Percentiles rank a stretch among this genome's conserved stretches.
These are phyloP conservation scores for Myzus persicae DNA, from an alignment of 1,140 invertebrate genomes.

Conservation along the genomic window DNA sequence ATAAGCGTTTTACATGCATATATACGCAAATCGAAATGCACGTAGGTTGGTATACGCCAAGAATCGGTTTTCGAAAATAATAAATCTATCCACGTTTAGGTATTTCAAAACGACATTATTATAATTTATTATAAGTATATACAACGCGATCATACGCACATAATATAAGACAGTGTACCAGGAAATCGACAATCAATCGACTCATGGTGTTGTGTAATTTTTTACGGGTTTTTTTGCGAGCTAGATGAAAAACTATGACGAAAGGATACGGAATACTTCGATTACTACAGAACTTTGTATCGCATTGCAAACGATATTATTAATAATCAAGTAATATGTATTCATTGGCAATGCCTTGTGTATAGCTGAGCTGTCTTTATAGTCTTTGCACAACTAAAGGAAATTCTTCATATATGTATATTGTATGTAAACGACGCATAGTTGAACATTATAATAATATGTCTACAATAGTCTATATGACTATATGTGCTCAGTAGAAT, in stretches of 20 bases:
- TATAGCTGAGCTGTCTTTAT: not conserved
- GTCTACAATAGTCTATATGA: no score
- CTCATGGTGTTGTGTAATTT: not conserved
- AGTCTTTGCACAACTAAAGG: not conserved
- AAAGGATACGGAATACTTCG: not conserved
- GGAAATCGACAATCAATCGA: not conserved
- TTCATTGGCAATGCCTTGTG: not conserved
- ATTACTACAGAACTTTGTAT: constrained; percentile 6
- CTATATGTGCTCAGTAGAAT: not conserved
- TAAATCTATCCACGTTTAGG: not conserved
- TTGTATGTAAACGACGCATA: not conserved
- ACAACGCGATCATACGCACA: not conserved
- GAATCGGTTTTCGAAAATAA: not conserved
- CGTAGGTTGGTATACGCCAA: not conserved
- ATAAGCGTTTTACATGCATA: not conserved
- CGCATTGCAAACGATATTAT: not conserved
- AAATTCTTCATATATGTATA: not conserved
- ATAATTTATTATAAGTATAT: not conserved
- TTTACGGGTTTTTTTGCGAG: not conserved
- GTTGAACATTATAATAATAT: not conserved
- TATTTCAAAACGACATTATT: not conserved
- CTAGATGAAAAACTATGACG: not conserved
- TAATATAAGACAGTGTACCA: not conserved
- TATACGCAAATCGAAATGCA: not conserved
- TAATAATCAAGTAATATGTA: not conserved